Percentiles rank a stretch among this genome's conserved stretches.
Evolutionary conservation across 2,888 invertebrate genomes (phyloP).

Genomic region (Drosophila hamatofila): DNA sequence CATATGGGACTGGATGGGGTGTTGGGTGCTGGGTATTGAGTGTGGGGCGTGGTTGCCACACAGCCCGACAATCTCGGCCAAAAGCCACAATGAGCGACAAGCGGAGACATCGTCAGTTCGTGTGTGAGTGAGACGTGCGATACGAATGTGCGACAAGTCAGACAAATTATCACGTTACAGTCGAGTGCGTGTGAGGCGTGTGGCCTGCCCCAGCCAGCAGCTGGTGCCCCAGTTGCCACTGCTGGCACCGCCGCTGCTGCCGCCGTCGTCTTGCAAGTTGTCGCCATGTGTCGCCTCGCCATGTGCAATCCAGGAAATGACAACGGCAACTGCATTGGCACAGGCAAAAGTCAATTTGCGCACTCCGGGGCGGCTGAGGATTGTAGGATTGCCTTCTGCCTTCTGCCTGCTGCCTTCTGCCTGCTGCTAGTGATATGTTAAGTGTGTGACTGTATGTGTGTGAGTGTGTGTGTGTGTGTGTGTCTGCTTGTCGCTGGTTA

Average conservation of each 20-base stretch:
- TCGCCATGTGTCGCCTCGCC: slow-evolving; percentile 77
- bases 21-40: neutral
- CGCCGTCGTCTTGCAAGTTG: slow-evolving; percentile 72
- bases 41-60: slow-evolving; percentile 10
- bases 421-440: slow-evolving; percentile 47
- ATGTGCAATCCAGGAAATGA: slow-evolving; percentile 78
- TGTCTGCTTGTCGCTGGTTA: slow-evolving; percentile 56
- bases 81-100: slow-evolving; percentile 58
- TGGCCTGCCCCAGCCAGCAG: slow-evolving; percentile 36
- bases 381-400: slow-evolving; percentile 14
- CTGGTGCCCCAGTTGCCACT: neutral
- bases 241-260: slow-evolving; percentile 13
- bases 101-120: slow-evolving; percentile 38
- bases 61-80: slow-evolving; percentile 57
- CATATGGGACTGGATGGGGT: neutral
- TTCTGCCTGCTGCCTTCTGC: neutral
- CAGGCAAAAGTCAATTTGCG: slow-evolving; percentile 79
- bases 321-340: slow-evolving; percentile 79
- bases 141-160: slow-evolving; percentile 68
- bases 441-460: slow-evolving; percentile 21
- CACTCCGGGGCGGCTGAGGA: slow-evolving; percentile 62
- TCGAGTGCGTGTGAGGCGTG: slow-evolving; percentile 81
- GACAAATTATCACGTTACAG: slow-evolving; percentile 83
- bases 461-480: slow-evolving; percentile 11
- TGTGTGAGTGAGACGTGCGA: slow-evolving; percentile 31